Conservation (phyloP, 1,140 invertebrate genomes). For the Habropoda laboriosa region DNA sequence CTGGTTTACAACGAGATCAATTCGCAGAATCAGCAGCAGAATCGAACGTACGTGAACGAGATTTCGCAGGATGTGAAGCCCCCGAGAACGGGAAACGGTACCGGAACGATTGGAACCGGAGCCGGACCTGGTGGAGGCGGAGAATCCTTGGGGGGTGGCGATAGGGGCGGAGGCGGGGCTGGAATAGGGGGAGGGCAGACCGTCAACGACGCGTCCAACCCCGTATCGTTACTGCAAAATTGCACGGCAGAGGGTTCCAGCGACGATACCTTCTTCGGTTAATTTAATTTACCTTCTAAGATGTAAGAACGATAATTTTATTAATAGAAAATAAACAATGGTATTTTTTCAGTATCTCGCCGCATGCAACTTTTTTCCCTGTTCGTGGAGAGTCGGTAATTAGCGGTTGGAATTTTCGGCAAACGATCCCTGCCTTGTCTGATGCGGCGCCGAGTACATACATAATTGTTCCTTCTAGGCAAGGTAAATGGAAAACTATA, state of each 20-base stretch:
- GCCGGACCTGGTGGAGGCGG: neutral
- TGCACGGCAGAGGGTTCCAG: slow-evolving; percentile 62
- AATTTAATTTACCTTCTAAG: slow-evolving; percentile 57
- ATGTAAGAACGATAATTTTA: slow-evolving; percentile 65
- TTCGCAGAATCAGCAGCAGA: slow-evolving; percentile 64
- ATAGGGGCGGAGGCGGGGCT: neutral
- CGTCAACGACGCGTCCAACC: slow-evolving; percentile 43
- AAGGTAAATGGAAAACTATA: too few species aligned
- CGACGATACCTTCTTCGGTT: slow-evolving; percentile 65
- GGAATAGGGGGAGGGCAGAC: slow-evolving; percentile 16
- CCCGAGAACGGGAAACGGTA: slow-evolving; percentile 15
- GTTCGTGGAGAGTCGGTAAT: too few species aligned
- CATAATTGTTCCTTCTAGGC: too few species aligned
- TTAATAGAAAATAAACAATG: slow-evolving; percentile 66
- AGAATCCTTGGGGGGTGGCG: neutral
- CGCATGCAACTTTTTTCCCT: neutral
- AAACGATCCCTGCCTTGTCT: too few species aligned
- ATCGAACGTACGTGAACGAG: slow-evolving; percentile 58
- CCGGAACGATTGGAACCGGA: neutral
- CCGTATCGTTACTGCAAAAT: slow-evolving; percentile 60
- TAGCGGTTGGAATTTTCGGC: too few species aligned
- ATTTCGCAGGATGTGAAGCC: slow-evolving; percentile 63
- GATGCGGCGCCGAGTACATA: too few species aligned
- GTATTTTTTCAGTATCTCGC: slow-evolving; percentile 60
- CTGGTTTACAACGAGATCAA: slow-evolving; percentile 73